phyloP scores from a whole-genome alignment of 2,888 invertebrate genomes.

The Linyphia triangularis region DNA sequence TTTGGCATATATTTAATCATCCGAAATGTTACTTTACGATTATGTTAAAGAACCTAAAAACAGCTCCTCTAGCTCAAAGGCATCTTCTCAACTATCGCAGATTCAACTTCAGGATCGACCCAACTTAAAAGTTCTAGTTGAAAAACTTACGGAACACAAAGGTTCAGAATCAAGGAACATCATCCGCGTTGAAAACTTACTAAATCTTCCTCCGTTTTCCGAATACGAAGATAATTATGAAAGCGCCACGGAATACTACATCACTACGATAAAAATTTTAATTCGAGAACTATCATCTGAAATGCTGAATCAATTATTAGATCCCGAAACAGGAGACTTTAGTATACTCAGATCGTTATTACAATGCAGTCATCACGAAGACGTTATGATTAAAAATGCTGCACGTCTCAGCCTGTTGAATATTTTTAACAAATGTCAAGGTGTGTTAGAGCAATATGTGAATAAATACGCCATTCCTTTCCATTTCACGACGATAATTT shows the following conservation, averaged over 20 bases:
- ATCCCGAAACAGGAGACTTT: not conserved
- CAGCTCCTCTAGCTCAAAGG: not conserved
- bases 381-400: slow-evolving; percentile 45
- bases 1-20: not conserved
- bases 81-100: not conserved
- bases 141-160: not conserved
- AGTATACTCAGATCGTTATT: slow-evolving; percentile 1
- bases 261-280: slow-evolving; percentile 20
- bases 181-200: not conserved
- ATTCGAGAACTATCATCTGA: slow-evolving; percentile 9
- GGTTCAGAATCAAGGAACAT: not conserved
- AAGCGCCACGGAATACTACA: not conserved
- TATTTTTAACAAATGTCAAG: slow-evolving; percentile 17
- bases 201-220: not conserved
- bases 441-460: not conserved
- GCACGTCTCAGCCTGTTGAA: slow-evolving; percentile 22
- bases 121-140: not conserved
- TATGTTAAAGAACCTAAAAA: slow-evolving; percentile 1
- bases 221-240: not conserved
- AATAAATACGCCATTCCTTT: not conserved
- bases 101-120: not conserved
- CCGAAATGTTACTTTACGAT: slow-evolving; percentile 6
- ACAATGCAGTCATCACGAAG: slow-evolving; percentile 17
- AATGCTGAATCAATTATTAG: not conserved
- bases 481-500: not conserved